Evolutionary conservation across 2,888 invertebrate genomes (phyloP).

Genomic region (Cryptops parisi): DNA sequence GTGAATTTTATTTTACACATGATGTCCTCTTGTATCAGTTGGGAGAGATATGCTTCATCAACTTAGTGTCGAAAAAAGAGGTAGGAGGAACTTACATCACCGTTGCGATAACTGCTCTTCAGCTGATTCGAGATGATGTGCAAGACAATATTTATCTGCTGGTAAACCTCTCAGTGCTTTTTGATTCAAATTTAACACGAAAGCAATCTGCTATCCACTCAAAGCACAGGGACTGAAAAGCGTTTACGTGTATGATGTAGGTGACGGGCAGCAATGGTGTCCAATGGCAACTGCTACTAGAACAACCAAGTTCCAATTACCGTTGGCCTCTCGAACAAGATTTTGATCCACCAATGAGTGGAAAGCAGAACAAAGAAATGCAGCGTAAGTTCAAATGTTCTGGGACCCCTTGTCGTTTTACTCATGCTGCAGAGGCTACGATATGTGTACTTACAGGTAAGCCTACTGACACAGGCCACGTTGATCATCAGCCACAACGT

Average conservation of each 20-base stretch:
- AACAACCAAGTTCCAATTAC: constrained; percentile 58
- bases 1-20: neutral
- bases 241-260: no score
- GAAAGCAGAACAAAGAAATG: neutral
- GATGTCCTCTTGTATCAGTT: constrained; percentile 21
- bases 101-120: constrained; percentile 46
- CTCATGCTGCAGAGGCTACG: neutral
- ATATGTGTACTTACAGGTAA: neutral
- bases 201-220: no score
- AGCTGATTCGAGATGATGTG: constrained; percentile 57
- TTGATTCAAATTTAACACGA: no score
- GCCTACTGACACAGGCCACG: neutral
- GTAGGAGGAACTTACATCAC: constrained; percentile 50
- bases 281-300: constrained; percentile 68
- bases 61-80: constrained; percentile 51
- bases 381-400: no score
- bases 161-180: no score
- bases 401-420: neutral
- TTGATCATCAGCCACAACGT: constrained; percentile 23
- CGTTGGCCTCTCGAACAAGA: constrained; percentile 43
- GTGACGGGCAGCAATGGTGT: constrained; percentile 56
- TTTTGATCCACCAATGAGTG: neutral
- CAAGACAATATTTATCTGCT: constrained; percentile 28
- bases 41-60: constrained; percentile 51
- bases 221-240: no score